Evolutionary conservation across 1,140 invertebrate genomes (phyloP).

Genomic region (Megalopta genalis): DNA sequence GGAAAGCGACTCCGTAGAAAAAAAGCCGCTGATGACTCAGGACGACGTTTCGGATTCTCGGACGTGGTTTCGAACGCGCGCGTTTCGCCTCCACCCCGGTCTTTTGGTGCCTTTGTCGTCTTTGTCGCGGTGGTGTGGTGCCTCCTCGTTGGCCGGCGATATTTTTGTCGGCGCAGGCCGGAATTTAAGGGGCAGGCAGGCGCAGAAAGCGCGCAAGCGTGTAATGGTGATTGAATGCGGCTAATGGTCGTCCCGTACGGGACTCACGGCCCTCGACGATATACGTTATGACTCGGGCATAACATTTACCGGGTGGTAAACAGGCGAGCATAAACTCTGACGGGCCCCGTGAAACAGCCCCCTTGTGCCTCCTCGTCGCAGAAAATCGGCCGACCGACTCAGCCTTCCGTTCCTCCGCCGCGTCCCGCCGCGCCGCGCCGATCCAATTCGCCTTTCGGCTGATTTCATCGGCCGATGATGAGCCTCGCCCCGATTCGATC

Average conservation of each 20-base stretch:
- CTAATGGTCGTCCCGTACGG: slow-evolving; percentile 63
- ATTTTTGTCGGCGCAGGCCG: slow-evolving; percentile 49
- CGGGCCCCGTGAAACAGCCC: slow-evolving; percentile 5
- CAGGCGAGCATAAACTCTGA: slow-evolving; percentile 50
- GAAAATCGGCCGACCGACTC: background rate
- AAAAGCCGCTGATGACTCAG: too few species aligned
- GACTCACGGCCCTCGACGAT: slow-evolving; percentile 53
- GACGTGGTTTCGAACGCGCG: too few species aligned
- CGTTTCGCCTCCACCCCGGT: too few species aligned
- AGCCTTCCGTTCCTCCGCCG: too few species aligned
- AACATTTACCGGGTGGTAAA: slow-evolving; percentile 63
- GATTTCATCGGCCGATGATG: too few species aligned
- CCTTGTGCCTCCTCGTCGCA: background rate
- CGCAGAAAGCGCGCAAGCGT: slow-evolving; percentile 62
- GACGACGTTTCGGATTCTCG: too few species aligned
- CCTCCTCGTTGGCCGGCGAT: too few species aligned
- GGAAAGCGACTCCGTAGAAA: too few species aligned
- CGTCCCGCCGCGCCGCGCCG: too few species aligned
- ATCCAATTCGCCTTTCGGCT: too few species aligned
- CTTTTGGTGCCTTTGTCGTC: background rate
- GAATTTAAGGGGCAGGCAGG: slow-evolving; percentile 56
- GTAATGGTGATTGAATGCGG: slow-evolving; percentile 68
- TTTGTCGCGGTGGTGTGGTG: background rate
- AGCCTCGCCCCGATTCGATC: too few species aligned
- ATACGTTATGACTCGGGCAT: slow-evolving; percentile 59